Evolutionary conservation across 2,888 invertebrate genomes (phyloP).

Genomic region (Amphiduros pacificus): DNA sequence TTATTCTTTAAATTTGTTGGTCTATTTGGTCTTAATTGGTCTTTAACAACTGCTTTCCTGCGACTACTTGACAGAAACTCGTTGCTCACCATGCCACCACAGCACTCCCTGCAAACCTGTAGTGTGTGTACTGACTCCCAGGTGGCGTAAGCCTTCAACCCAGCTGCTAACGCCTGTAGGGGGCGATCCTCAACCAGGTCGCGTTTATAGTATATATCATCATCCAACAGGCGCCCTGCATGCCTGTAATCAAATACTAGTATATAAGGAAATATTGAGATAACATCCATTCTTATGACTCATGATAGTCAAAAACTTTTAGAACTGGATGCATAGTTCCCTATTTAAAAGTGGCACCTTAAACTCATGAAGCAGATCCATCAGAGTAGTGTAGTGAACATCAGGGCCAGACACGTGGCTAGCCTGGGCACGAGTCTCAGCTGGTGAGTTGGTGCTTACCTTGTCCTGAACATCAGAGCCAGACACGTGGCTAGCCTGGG

Average conservation of each 20-base stretch:
- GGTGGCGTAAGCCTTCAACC: slow-evolving; percentile 26
- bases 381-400: no score
- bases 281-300: no score
- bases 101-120: slow-evolving; percentile 25
- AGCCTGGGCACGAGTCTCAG: slow-evolving; percentile 16
- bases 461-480: slow-evolving; percentile 8
- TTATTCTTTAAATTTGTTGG: no score
- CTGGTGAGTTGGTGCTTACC: slow-evolving; percentile 21
- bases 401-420: slow-evolving; percentile 11
- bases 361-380: no score
- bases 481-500: slow-evolving; percentile 9
- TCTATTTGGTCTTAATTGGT: no score
- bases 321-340: no score
- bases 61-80: no score
- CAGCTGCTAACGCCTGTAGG: slow-evolving; percentile 24
- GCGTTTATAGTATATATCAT: slow-evolving; percentile 1
- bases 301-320: no score
- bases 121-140: slow-evolving; percentile 24
- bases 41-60: no score
- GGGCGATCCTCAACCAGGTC: slow-evolving; percentile 14
- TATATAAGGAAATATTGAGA: background rate
- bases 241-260: slow-evolving; percentile 9
- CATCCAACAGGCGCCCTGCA: slow-evolving; percentile 18
- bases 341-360: no score
- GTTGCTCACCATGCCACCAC: slow-evolving; percentile 25